phyloP scores from a whole-genome alignment of 2,113 vertebrate genomes.

The Neodon shergylaensis region DNA sequence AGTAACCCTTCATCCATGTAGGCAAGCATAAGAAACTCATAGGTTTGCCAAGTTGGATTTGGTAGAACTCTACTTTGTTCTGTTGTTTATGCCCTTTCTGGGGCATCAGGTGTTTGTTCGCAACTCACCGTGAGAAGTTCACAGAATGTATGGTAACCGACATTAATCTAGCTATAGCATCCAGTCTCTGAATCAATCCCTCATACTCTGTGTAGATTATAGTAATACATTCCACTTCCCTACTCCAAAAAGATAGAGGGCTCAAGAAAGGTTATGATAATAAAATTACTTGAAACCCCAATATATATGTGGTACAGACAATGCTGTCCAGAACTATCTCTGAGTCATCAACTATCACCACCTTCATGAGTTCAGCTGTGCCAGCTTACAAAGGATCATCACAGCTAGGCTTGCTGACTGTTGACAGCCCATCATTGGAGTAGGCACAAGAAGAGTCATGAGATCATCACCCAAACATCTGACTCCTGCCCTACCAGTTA shows the following conservation, averaged over 20 bases:
- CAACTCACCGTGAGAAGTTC: background rate
- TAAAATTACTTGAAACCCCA: background rate
- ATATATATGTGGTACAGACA: background rate
- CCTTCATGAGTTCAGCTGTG: background rate
- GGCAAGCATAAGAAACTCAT: background rate
- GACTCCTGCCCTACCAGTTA: background rate
- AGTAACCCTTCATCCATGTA: background rate
- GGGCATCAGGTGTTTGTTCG: background rate
- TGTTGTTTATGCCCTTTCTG: background rate
- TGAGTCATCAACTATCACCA: background rate
- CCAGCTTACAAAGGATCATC: background rate
- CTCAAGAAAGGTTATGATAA: background rate
- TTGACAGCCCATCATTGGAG: background rate
- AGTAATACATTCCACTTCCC: background rate
- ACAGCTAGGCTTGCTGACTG: too few species aligned
- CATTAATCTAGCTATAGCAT: accelerated
- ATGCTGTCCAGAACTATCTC: background rate
- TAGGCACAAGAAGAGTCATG: background rate
- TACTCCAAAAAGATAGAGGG: background rate
- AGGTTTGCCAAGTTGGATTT: background rate
- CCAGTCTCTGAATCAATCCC: background rate
- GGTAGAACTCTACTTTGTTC: background rate
- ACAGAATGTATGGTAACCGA: background rate
- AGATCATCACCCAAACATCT: background rate
- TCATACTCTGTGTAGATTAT: background rate